These are phyloP conservation scores for Macrosoma leucophasiata DNA, from an alignment of 2,888 invertebrate species.

Conservation along the genomic window DNA sequence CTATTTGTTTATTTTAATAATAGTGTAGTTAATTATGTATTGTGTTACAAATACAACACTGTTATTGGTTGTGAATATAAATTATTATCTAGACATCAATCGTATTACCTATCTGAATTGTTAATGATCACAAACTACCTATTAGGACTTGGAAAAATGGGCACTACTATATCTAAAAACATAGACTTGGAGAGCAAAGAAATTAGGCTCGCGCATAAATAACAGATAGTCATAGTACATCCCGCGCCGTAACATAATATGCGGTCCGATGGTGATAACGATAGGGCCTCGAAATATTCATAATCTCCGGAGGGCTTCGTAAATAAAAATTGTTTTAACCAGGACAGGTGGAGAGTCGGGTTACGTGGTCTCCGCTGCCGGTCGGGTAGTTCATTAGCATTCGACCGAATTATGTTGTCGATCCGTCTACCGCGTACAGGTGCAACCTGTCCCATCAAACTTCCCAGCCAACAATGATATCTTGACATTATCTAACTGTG, in stretches of 20 bases:
- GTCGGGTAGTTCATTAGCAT: conserved; percentile 51
- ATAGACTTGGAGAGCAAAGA: conserved; percentile 3
- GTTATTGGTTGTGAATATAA: no score
- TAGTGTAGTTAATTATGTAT: no score
- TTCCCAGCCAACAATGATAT: conserved; percentile 36
- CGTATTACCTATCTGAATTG: no score
- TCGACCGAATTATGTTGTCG: conserved; percentile 57
- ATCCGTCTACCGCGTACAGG: conserved; percentile 39
- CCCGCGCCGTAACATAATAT: conserved; percentile 59
- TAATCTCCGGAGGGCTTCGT: conserved; percentile 64
- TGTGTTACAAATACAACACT: no score
- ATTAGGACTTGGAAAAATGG: no score
- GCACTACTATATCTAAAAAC: not conserved
- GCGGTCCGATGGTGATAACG: conserved; percentile 49
- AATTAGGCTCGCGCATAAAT: conserved; percentile 38
- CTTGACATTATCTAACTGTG: conserved; percentile 54
- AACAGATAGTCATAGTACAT: conserved; percentile 53
- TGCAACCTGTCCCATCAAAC: conserved; percentile 55
- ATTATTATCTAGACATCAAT: no score
- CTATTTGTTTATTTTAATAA: no score
- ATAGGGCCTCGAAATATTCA: conserved; percentile 62
- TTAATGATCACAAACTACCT: no score
- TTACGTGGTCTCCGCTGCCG: conserved; percentile 40
- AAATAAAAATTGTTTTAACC: conserved; percentile 67
- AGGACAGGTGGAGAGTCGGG: conserved; percentile 68